phyloP scores from a whole-genome alignment of 2,113 vertebrate genomes.

The cat (Felis catus) region DNA sequence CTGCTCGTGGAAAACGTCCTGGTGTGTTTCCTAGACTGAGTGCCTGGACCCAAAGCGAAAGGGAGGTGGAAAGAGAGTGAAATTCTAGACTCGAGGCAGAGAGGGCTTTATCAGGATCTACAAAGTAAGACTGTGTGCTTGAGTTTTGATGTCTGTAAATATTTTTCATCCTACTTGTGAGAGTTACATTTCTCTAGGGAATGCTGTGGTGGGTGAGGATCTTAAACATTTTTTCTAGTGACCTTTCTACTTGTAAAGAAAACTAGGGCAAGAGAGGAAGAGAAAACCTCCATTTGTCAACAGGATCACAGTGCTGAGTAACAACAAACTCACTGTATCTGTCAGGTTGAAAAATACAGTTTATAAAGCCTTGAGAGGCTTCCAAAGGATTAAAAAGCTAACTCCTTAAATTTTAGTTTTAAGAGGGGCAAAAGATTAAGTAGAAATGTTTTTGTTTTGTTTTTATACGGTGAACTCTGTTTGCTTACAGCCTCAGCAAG shows the following conservation, averaged over 20 bases:
- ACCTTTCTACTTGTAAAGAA: slow-evolving; percentile 34
- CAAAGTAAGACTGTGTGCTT: neutral
- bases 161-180: neutral
- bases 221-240: neutral
- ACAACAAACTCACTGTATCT: neutral
- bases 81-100: neutral
- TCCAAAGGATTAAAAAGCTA: neutral
- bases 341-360: neutral
- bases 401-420: neutral
- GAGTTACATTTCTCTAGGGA: neutral
- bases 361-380: slow-evolving; percentile 9
- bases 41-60: neutral
- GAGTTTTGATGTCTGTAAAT: slow-evolving; percentile 17
- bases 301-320: neutral
- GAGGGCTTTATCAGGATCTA: neutral
- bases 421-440: neutral
- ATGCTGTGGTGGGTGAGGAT: neutral
- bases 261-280: neutral
- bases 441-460: slow-evolving; percentile 24
- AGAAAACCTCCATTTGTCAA: slow-evolving; percentile 5
- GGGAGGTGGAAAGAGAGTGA: neutral
- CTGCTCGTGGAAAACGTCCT: neutral
- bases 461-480: neutral
- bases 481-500: neutral
- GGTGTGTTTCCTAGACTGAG: neutral